Evolutionary conservation across 2,113 vertebrate species (phyloP).

Genomic region (Chauna torquata): DNA sequence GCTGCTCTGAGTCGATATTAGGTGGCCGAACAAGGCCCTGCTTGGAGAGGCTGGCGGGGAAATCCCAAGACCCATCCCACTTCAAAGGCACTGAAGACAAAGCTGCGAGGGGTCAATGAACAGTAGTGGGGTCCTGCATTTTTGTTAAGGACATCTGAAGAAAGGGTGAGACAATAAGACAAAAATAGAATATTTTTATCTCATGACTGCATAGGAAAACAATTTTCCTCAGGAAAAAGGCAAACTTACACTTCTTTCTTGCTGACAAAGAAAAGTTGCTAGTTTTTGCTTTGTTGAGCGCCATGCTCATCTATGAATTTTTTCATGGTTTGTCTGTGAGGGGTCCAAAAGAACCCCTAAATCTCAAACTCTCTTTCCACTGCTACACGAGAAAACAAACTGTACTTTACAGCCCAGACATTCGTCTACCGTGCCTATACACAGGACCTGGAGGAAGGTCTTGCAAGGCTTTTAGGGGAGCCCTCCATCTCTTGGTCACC

Average conservation of each 20-base stretch:
- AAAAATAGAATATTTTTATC: not conserved
- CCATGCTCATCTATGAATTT: not conserved
- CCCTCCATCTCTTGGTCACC: not conserved
- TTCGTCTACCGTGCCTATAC: not conserved
- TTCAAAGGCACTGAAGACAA: not conserved
- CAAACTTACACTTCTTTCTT: not conserved
- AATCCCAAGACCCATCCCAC: not conserved
- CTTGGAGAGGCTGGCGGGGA: not conserved
- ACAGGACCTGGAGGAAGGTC: not conserved
- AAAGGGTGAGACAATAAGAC: not conserved
- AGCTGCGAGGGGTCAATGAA: not conserved
- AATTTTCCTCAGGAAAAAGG: not conserved
- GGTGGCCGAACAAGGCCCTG: not conserved
- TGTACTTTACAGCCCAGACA: not conserved
- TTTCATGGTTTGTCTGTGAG: not conserved
- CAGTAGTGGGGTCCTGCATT: not conserved
- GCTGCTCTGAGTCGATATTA: not conserved
- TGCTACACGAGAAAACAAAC: not conserved
- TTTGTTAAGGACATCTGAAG: not conserved
- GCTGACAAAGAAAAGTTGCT: not conserved
- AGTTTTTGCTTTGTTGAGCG: not conserved
- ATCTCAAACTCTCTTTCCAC: not conserved
- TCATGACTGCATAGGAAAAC: not conserved
- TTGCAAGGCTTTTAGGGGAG: not conserved
- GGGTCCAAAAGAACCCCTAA: not conserved